Percentiles rank a stretch among this genome's conserved stretches.
Evolutionary conservation across 1,140 invertebrate genomes (phyloP).

Genomic region (Yoshiicerus persimilis): DNA sequence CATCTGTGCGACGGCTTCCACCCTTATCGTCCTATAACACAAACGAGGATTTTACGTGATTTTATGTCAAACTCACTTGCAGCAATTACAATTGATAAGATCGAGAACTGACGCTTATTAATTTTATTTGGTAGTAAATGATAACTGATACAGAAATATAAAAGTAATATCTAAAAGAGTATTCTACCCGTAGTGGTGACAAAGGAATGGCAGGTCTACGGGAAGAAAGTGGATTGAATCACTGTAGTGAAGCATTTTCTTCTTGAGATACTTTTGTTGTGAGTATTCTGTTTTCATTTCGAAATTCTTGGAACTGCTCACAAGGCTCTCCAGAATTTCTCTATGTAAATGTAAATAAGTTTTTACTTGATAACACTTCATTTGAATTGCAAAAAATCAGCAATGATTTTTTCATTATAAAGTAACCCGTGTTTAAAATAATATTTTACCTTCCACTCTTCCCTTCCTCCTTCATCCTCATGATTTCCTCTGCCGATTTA

Average conservation of each 20-base stretch:
- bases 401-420: too few species aligned
- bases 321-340: slow-evolving; percentile 80
- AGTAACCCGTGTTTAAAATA: background rate
- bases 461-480: background rate
- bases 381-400: too few species aligned
- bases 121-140: background rate
- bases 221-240: slow-evolving; percentile 61
- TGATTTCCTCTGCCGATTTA: background rate
- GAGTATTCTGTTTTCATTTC: slow-evolving; percentile 85
- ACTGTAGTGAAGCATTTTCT: slow-evolving; percentile 89
- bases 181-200: background rate
- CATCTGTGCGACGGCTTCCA: slow-evolving; percentile 83
- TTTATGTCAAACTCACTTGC: too few species aligned
- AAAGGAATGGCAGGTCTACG: background rate
- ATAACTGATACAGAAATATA: background rate
- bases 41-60: too few species aligned
- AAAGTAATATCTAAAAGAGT: background rate
- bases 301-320: slow-evolving; percentile 87
- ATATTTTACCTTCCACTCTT: background rate
- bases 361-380: too few species aligned
- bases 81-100: too few species aligned
- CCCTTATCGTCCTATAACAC: background rate
- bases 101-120: background rate
- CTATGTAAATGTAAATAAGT: too few species aligned
- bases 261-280: slow-evolving; percentile 91